These are phyloP conservation scores for Acanthisitta chloris DNA, from an alignment of 2,113 vertebrate species.

Conservation along the genomic window DNA sequence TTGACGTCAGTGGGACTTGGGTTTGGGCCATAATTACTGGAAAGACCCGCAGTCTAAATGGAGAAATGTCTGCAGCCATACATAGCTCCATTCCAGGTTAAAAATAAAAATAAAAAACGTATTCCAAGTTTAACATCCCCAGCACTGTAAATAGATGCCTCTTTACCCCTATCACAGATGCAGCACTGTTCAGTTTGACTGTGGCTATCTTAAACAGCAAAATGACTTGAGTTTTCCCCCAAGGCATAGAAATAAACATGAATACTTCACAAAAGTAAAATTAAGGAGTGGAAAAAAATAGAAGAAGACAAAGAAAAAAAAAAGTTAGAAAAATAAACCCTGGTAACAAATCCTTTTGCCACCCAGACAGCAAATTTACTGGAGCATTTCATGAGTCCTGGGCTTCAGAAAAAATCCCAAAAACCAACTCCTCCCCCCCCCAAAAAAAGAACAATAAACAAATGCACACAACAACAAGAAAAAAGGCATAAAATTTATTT, in stretches of 20 bases:
- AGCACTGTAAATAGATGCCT: conserved; percentile 4
- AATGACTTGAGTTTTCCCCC: not conserved
- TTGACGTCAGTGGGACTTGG: conserved; percentile 22
- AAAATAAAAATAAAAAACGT: conserved; percentile 20
- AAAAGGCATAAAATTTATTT: not conserved
- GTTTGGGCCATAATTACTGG: conserved; percentile 39
- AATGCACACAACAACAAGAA: not conserved
- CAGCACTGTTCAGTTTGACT: not conserved
- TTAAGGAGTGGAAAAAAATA: not conserved
- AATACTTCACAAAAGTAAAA: not conserved
- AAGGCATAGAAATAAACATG: not conserved
- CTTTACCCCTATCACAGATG: not conserved
- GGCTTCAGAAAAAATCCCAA: not conserved
- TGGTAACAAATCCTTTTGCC: not conserved
- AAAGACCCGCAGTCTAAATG: not conserved
- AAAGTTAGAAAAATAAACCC: not conserved
- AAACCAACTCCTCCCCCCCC: too few relatives aligned
- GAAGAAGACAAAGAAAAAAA: not conserved
- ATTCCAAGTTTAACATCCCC: conserved; percentile 8
- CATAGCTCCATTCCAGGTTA: conserved; percentile 24
- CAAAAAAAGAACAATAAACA: too few relatives aligned
- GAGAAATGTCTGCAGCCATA: conserved; percentile 29
- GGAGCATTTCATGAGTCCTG: not conserved
- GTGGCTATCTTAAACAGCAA: not conserved
- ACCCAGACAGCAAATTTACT: not conserved